Conservation (phyloP, 2,888 invertebrate species). For the Hybos culiciformis region DNA sequence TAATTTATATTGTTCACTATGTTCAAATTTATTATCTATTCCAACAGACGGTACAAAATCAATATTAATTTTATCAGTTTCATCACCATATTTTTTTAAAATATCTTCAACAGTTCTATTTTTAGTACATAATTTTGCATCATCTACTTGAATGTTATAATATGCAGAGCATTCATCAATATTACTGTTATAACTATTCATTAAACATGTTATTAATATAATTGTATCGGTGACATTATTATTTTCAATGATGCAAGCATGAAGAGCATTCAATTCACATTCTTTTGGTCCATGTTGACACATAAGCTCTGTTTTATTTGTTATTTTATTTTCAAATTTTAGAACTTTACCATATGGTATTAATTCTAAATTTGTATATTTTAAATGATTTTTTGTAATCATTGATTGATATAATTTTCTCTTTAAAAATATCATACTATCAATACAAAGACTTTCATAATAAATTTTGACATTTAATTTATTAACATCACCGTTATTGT, state of each 20-base stretch:
- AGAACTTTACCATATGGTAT: conserved; percentile 33
- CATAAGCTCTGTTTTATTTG: conserved; percentile 17
- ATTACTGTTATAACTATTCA: conserved; percentile 18
- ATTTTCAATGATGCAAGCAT: conserved; percentile 30
- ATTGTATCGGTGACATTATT: conserved; percentile 20
- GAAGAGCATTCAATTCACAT: conserved; percentile 31
- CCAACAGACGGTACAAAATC: conserved; percentile 29
- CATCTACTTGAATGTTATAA: conserved; percentile 20
- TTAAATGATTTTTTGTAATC: conserved; percentile 19
- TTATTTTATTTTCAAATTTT: conserved; percentile 18
- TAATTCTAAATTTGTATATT: conserved; percentile 23
- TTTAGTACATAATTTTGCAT: conserved; percentile 21
- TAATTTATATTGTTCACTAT: background rate
- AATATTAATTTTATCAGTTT: conserved; percentile 23
- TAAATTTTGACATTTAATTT: conserved; percentile 26
- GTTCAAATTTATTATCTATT: conserved; percentile 18
- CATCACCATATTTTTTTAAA: conserved; percentile 24
- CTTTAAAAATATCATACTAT: conserved; percentile 27
- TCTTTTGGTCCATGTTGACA: conserved; percentile 30
- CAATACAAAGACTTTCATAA: conserved; percentile 31
- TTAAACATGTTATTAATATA: conserved; percentile 26
- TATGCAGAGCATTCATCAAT: conserved; percentile 22
- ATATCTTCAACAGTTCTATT: conserved; percentile 23
- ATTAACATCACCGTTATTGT: too few species aligned
- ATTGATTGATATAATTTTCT: conserved; percentile 23